Evolutionary conservation across 1,140 invertebrate species (phyloP).

Genomic region (Papilio glaucus): DNA sequence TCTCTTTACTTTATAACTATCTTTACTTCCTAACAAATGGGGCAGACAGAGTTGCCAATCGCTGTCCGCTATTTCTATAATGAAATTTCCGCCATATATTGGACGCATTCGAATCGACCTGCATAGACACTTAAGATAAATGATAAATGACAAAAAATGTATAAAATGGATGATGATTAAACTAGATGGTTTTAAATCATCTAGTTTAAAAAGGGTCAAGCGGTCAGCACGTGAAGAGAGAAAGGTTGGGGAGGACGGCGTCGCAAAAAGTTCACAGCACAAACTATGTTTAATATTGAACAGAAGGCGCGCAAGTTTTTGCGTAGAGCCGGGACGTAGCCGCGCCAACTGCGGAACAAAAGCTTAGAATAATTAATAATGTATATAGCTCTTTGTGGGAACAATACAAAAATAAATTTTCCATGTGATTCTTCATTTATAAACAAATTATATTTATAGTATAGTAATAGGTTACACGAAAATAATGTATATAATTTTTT

Average conservation of each 20-base stretch:
- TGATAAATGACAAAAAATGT: no score
- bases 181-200: slow-evolving; percentile 65
- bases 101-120: no score
- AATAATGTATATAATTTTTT: no score
- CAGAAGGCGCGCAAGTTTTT: slow-evolving; percentile 75
- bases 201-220: slow-evolving; percentile 76
- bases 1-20: neutral
- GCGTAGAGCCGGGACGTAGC: slow-evolving; percentile 54
- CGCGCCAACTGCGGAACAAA: slow-evolving; percentile 27
- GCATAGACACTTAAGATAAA: no score
- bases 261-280: slow-evolving; percentile 68
- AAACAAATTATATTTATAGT: neutral
- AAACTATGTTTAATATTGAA: slow-evolving; percentile 81
- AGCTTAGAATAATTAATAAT: slow-evolving; percentile 29
- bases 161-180: no score
- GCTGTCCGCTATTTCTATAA: no score
- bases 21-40: no score
- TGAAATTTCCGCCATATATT: no score
- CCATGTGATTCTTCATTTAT: neutral
- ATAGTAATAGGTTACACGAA: neutral
- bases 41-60: no score
- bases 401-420: neutral
- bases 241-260: slow-evolving; percentile 40
- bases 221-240: slow-evolving; percentile 61
- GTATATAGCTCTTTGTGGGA: neutral